Percentiles rank a stretch among this genome's conserved stretches.
phyloP scores from a whole-genome alignment of 2,888 invertebrate species.

The Thymelicus sylvestris region DNA sequence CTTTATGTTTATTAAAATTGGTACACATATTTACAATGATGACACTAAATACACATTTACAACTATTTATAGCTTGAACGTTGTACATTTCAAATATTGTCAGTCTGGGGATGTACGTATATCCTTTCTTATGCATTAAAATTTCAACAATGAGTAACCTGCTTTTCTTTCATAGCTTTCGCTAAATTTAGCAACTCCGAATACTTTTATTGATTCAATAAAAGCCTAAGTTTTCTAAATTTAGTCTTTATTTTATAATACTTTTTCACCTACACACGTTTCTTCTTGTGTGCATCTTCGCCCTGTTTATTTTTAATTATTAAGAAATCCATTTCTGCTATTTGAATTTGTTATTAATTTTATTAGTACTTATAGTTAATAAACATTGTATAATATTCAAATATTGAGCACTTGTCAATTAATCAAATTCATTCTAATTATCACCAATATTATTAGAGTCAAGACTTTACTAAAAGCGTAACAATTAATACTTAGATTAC shows the following conservation, averaged over 20 bases:
- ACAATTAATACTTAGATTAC: constrained; percentile 33
- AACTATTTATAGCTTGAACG: constrained; percentile 19
- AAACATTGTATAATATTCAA: too few species aligned
- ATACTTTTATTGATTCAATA: constrained; percentile 49
- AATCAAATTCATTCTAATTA: constrained; percentile 13
- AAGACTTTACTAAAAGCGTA: constrained; percentile 35
- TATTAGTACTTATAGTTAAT: too few species aligned
- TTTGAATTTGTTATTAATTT: too few species aligned
- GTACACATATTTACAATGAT: constrained; percentile 28
- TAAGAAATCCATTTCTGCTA: too few species aligned
- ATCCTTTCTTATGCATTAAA: background rate
- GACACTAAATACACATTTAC: constrained; percentile 14
- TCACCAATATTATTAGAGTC: constrained; percentile 11
- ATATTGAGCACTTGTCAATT: background rate
- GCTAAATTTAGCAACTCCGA: constrained; percentile 12
- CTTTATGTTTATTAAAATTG: background rate
- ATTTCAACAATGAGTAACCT: background rate
- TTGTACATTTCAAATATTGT: constrained; percentile 30
- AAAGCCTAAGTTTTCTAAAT: constrained; percentile 38
- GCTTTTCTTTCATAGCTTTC: background rate
- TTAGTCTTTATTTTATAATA: background rate
- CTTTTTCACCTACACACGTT: background rate
- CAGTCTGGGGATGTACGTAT: constrained; percentile 22
- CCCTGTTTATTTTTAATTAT: too few species aligned
- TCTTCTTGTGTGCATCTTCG: too few species aligned